Conservation (phyloP, 2,113 vertebrate genomes). For the Pimephales promelas region DNA sequence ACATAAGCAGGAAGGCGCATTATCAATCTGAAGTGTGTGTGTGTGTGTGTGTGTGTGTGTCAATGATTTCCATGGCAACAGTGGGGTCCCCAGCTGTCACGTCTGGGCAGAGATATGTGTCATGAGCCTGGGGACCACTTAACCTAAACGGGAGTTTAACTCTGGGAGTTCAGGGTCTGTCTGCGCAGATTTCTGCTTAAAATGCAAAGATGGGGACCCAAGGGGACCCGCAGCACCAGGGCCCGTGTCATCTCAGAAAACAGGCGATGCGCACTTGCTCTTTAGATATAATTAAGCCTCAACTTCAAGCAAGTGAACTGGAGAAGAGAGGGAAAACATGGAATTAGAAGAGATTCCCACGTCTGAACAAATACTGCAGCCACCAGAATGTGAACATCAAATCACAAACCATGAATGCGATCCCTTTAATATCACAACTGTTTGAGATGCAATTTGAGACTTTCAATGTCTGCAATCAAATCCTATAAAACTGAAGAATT, state of each 20-base stretch:
- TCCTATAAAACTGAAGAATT: neutral
- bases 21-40: constrained; percentile 60
- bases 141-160: constrained; percentile 79
- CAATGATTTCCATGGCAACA: constrained; percentile 77
- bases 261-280: constrained; percentile 63
- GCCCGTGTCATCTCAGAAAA: constrained; percentile 73
- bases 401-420: neutral
- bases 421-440: neutral
- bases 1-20: constrained; percentile 74
- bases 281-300: constrained; percentile 78
- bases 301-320: constrained; percentile 68
- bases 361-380: neutral
- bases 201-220: constrained; percentile 77
- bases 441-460: neutral
- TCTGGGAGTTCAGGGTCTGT: constrained; percentile 80
- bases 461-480: neutral
- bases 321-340: constrained; percentile 59
- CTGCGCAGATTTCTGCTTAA: constrained; percentile 75
- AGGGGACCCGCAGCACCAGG: constrained; percentile 56
- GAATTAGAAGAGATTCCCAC: constrained; percentile 49
- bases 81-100: constrained; percentile 82
- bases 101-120: constrained; percentile 78
- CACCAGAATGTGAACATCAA: constrained; percentile 8
- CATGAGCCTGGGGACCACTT: constrained; percentile 81
- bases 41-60: constrained; percentile 36